Conservation (phyloP, 1,140 invertebrate genomes). For the Tetramorium simillimum region DNA sequence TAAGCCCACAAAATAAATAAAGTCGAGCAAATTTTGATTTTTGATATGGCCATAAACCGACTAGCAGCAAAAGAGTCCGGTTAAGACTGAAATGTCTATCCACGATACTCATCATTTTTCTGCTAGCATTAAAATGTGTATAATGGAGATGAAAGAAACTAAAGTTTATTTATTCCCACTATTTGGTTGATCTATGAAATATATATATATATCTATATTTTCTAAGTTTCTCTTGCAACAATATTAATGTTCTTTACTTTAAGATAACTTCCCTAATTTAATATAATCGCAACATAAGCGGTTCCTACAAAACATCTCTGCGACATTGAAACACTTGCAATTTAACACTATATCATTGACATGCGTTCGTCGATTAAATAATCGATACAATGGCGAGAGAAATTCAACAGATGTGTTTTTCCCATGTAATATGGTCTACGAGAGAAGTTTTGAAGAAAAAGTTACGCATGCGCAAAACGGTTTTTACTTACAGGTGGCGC, state of each 20-base stretch:
- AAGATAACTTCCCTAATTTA: background rate
- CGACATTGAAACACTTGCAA: background rate
- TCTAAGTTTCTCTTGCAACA: background rate
- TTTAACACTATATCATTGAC: background rate
- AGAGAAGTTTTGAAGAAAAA: background rate
- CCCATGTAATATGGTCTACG: background rate
- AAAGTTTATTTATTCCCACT: background rate
- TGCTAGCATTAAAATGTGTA: background rate
- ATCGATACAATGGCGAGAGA: background rate
- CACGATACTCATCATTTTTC: background rate
- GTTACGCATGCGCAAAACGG: background rate
- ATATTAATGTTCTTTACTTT: background rate
- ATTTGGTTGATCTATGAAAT: background rate
- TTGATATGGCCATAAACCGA: conserved; percentile 21
- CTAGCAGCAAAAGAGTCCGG: background rate
- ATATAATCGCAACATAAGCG: background rate
- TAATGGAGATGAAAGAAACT: background rate
- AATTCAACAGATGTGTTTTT: background rate
- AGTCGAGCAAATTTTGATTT: background rate
- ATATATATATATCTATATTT: background rate
- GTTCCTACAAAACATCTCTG: background rate
- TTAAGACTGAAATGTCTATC: background rate
- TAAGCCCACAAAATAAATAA: too few species aligned
- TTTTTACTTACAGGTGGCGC: too few species aligned
- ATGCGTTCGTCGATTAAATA: background rate